Evolutionary conservation across 2,113 vertebrate genomes (phyloP).

Genomic region (Montifringilla adamsi): DNA sequence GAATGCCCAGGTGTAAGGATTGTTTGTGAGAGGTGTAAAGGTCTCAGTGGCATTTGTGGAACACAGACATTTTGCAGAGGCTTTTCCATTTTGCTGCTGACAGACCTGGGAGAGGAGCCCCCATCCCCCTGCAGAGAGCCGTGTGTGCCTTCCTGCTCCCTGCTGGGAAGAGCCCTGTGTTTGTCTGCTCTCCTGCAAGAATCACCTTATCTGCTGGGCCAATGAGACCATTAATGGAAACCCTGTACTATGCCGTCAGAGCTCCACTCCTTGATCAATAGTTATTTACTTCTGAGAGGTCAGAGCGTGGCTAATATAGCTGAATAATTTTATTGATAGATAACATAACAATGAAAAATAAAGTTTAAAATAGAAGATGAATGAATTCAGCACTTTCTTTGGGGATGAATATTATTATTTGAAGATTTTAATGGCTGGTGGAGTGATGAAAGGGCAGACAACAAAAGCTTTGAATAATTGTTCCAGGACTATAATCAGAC

Average conservation of each 20-base stretch:
- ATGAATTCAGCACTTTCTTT: conserved; percentile 73
- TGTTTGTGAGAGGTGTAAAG: neutral
- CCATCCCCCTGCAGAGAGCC: neutral
- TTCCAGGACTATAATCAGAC: conserved; percentile 91
- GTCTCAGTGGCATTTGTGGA: neutral
- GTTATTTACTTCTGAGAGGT: conserved; percentile 82
- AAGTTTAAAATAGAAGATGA: conserved; percentile 79
- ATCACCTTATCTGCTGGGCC: conserved; percentile 68
- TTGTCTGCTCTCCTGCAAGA: conserved; percentile 31
- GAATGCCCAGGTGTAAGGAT: neutral
- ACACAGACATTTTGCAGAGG: neutral
- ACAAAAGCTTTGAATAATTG: conserved; percentile 89
- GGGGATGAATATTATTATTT: conserved; percentile 77
- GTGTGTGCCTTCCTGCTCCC: neutral
- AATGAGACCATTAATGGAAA: conserved; percentile 75
- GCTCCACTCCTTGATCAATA: conserved; percentile 79
- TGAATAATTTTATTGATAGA: conserved; percentile 81
- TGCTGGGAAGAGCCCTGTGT: neutral
- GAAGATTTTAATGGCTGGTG: conserved; percentile 71
- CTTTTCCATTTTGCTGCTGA: conserved; percentile 1
- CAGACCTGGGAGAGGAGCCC: neutral
- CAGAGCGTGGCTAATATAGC: conserved; percentile 78
- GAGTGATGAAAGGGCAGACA: conserved; percentile 88
- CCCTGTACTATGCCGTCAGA: conserved; percentile 59
- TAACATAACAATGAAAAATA: conserved; percentile 82